phyloP scores from a whole-genome alignment of 2,797 vertebrate genomes.

The Aulostomus chinensis region DNA sequence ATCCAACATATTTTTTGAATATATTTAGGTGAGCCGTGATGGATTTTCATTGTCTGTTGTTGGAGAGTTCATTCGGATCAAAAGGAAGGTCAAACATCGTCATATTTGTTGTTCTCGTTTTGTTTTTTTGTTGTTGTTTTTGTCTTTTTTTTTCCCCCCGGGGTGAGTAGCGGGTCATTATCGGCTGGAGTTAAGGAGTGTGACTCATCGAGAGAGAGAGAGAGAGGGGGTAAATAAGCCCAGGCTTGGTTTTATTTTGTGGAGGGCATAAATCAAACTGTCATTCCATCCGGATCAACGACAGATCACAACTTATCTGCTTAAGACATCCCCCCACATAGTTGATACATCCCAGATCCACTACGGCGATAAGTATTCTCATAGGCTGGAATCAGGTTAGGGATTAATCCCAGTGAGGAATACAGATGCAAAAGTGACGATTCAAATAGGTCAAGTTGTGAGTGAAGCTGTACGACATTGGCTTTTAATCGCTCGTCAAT shows the following conservation, averaged over 20 bases:
- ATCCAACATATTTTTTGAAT: slow-evolving; percentile 63
- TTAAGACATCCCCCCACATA: slow-evolving; percentile 22
- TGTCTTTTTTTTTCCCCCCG: no score
- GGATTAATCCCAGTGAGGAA: slow-evolving; percentile 39
- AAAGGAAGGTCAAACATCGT: no score
- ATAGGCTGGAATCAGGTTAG: slow-evolving; percentile 42
- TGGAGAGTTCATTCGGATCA: no score
- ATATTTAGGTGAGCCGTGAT: slow-evolving; percentile 61
- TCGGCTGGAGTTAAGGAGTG: slow-evolving; percentile 45
- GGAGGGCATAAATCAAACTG: slow-evolving; percentile 33
- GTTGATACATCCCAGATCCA: slow-evolving; percentile 47
- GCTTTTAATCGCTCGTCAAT: slow-evolving; percentile 70
- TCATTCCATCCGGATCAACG: slow-evolving; percentile 31
- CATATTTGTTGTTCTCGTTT: no score
- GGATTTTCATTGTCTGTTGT: slow-evolving; percentile 30
- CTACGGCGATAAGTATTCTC: slow-evolving; percentile 9
- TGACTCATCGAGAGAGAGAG: slow-evolving; percentile 34
- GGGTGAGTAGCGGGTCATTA: not conserved
- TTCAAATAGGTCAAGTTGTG: slow-evolving; percentile 61
- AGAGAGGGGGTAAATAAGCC: not conserved
- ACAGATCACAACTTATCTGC: slow-evolving; percentile 28
- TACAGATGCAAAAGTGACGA: slow-evolving; percentile 43
- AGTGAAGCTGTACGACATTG: slow-evolving; percentile 66
- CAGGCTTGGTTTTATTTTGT: no score
- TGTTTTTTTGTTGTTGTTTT: no score